Evolutionary conservation across 2,888 invertebrate genomes (phyloP).

Genomic region (Euphydryas editha): DNA sequence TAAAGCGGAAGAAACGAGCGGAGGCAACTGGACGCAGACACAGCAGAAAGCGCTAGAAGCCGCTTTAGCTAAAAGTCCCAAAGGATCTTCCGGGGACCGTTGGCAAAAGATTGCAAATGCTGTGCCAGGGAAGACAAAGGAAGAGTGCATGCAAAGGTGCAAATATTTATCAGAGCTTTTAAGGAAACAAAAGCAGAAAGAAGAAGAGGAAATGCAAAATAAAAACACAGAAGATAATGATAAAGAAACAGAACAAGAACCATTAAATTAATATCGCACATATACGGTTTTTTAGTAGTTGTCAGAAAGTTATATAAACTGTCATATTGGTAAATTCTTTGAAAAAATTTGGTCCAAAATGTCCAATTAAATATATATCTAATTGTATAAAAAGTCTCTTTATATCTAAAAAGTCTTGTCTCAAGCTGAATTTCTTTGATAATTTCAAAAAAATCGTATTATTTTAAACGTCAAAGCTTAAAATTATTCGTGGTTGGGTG

Average conservation of each 20-base stretch:
- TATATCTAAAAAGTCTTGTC: too few relatives aligned
- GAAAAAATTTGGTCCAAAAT: too few relatives aligned
- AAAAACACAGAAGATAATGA: conserved; percentile 23
- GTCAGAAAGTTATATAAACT: too few relatives aligned
- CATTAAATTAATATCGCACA: neutral
- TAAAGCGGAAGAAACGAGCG: conserved; percentile 76
- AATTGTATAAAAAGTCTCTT: too few relatives aligned
- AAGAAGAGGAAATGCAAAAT: conserved; percentile 61
- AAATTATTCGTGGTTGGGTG: neutral
- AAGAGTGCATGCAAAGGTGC: conserved; percentile 94
- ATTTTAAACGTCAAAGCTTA: neutral
- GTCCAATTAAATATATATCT: too few relatives aligned
- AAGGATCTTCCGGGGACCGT: conserved; percentile 89
- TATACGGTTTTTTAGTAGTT: too few relatives aligned
- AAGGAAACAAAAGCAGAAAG: conserved; percentile 87
- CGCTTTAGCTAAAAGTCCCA: conserved; percentile 92
- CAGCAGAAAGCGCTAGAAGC: conserved; percentile 95
- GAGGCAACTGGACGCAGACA: conserved; percentile 91
- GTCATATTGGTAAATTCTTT: too few relatives aligned
- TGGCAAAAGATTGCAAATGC: conserved; percentile 96
- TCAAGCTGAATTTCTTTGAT: too few relatives aligned
- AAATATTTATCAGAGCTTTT: conserved; percentile 93
- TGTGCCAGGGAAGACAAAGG: conserved; percentile 96
- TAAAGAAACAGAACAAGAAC: neutral
- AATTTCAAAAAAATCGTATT: too few relatives aligned